Conservation (phyloP, 1,140 invertebrate genomes). For the Pseudomyrmex dendroicus region DNA sequence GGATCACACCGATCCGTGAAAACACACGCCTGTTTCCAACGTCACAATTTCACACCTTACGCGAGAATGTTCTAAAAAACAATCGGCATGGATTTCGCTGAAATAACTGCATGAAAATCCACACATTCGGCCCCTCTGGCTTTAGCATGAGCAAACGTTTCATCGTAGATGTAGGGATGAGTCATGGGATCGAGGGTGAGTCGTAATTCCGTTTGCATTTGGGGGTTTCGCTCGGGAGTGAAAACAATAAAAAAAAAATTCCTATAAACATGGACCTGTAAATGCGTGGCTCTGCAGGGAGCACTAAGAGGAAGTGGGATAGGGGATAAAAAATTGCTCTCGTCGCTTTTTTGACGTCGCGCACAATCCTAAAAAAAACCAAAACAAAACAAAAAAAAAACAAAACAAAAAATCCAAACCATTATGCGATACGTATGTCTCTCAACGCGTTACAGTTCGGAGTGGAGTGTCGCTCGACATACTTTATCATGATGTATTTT, state of each 20-base stretch:
- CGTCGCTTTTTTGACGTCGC: conserved; percentile 37
- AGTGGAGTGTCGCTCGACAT: conserved; percentile 35
- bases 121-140: conserved; percentile 50
- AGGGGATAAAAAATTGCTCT: conserved; percentile 48
- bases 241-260: conserved; percentile 59
- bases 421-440: conserved; percentile 55
- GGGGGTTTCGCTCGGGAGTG: conserved; percentile 43
- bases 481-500: conserved; percentile 51
- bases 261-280: conserved; percentile 51
- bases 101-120: conserved; percentile 54
- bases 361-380: conserved; percentile 3
- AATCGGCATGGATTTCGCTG: conserved; percentile 48
- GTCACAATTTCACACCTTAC: conserved; percentile 50
- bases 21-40: conserved; percentile 33
- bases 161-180: conserved; percentile 56
- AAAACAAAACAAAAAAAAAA: no score
- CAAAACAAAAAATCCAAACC: conserved; percentile 8
- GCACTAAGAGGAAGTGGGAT: conserved; percentile 3
- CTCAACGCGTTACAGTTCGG: conserved; percentile 37
- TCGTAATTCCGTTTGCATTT: conserved; percentile 61
- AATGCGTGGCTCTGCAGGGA: conserved; percentile 44
- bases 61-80: conserved; percentile 50
- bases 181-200: conserved; percentile 58
- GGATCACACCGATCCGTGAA: conserved; percentile 22
- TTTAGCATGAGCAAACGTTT: conserved; percentile 52